A percentile compares a stretch with the other conserved stretches of the same genome.
These are phyloP conservation scores for Thamnaconus septentrionalis DNA, from an alignment of 2,113 vertebrate species.

Conservation along the genomic window DNA sequence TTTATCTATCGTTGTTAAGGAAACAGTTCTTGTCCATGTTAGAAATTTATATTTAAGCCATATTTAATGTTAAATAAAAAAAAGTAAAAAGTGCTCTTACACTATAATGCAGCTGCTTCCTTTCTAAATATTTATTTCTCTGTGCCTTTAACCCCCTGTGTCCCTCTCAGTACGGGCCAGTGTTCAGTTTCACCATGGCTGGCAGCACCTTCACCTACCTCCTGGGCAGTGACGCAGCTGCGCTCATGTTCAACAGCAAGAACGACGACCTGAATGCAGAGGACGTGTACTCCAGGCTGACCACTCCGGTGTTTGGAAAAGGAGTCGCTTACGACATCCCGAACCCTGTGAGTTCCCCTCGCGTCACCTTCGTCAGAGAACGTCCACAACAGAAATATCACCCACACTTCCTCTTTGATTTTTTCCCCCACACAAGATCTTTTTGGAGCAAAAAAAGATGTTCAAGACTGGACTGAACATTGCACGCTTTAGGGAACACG, in stretches of 20 bases:
- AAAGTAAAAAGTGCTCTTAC: no score
- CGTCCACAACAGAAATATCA: background rate
- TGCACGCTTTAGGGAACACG: slow-evolving; percentile 86
- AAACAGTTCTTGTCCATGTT: no score
- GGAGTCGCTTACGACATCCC: slow-evolving; percentile 96
- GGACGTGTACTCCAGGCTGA: slow-evolving; percentile 91
- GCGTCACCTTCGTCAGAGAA: background rate
- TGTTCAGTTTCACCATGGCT: slow-evolving; percentile 98
- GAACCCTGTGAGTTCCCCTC: slow-evolving; percentile 78
- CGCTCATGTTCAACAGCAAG: slow-evolving; percentile 94
- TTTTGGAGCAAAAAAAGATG: slow-evolving; percentile 99
- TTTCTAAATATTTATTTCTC: background rate
- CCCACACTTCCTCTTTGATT: background rate
- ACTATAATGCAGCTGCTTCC: background rate
- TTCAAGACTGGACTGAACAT: slow-evolving; percentile 94
- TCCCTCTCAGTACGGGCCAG: slow-evolving; percentile 87
- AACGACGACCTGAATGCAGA: slow-evolving; percentile 97
- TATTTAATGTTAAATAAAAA: no score
- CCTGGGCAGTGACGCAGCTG: slow-evolving; percentile 92
- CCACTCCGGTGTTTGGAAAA: slow-evolving; percentile 94
- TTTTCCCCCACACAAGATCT: slow-evolving; percentile 73
- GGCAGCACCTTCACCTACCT: slow-evolving; percentile 96
- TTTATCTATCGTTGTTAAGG: no score
- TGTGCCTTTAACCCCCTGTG: background rate
- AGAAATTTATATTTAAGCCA: no score